Evolutionary conservation across 2,888 invertebrate genomes (phyloP).

Genomic region (Azorinus chamasolen): DNA sequence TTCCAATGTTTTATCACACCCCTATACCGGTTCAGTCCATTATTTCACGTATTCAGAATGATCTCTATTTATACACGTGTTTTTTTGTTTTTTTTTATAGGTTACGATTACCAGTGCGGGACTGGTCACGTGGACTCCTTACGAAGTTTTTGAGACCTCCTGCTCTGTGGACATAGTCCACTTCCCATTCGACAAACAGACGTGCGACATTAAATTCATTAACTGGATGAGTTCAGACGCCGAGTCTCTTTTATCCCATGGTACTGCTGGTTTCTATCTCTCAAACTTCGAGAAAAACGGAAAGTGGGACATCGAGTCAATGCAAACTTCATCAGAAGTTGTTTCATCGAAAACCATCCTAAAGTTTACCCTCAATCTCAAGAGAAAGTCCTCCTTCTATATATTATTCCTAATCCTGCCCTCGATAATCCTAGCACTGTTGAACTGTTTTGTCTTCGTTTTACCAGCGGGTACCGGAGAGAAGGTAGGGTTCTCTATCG

Average conservation of each 20-base stretch:
- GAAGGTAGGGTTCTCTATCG: constrained; percentile 56
- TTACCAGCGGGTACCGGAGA: constrained; percentile 60
- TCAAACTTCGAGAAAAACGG: constrained; percentile 64
- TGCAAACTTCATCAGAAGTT: constrained; percentile 39
- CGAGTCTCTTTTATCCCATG: constrained; percentile 37
- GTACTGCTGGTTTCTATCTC: constrained; percentile 45
- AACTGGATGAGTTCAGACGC: constrained; percentile 54
- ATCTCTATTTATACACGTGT: too few relatives aligned
- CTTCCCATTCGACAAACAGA: constrained; percentile 69
- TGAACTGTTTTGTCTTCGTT: constrained; percentile 61
- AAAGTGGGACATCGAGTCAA: constrained; percentile 52
- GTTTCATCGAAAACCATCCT: constrained; percentile 40
- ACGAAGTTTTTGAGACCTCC: constrained; percentile 64
- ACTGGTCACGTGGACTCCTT: constrained; percentile 61
- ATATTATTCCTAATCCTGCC: constrained; percentile 55
- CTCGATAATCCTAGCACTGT: constrained; percentile 43
- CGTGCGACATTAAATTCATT: constrained; percentile 60
- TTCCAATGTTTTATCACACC: too few relatives aligned
- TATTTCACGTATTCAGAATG: too few relatives aligned
- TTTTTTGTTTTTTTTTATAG: too few relatives aligned
- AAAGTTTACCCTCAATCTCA: constrained; percentile 42
- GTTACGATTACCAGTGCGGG: constrained; percentile 41
- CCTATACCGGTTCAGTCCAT: too few relatives aligned
- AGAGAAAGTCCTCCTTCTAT: constrained; percentile 55
- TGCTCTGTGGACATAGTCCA: constrained; percentile 61